Conservation (phyloP, 1,140 invertebrate species). For the Sweltsa coloradensis region DNA sequence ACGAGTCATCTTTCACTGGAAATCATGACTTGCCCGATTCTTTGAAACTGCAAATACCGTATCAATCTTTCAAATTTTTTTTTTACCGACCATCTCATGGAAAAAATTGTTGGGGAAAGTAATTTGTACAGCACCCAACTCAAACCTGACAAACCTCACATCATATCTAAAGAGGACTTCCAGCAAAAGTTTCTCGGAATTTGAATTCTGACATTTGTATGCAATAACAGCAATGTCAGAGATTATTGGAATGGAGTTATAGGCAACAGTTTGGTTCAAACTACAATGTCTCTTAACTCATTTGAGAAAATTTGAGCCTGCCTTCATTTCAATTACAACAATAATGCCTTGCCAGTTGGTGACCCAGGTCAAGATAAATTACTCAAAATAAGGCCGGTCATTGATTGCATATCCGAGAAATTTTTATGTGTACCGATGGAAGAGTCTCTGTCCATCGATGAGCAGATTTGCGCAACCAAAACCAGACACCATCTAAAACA, state of each 20-base stretch:
- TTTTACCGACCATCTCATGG: neutral
- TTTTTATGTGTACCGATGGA: constrained; percentile 17
- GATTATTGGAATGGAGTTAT: neutral
- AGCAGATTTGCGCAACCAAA: constrained; percentile 26
- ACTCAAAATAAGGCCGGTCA: constrained; percentile 19
- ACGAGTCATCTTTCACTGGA: no score
- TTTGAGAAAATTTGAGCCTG: constrained; percentile 25
- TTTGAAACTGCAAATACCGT: neutral
- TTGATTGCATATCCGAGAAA: constrained; percentile 14
- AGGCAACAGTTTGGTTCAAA: neutral
- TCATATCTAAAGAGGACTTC: neutral
- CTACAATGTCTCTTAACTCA: constrained; percentile 23
- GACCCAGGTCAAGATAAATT: constrained; percentile 16
- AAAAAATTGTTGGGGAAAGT: neutral
- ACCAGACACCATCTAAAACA: constrained; percentile 22
- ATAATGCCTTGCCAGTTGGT: constrained; percentile 14
- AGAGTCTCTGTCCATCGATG: constrained; percentile 23
- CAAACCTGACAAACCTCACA: neutral
- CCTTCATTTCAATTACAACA: constrained; percentile 25
- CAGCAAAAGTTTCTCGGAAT: neutral
- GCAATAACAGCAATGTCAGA: neutral
- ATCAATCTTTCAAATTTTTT: constrained; percentile 2
- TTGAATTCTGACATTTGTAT: neutral
- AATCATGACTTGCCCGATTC: neutral
- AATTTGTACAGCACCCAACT: neutral